phyloP scores from a whole-genome alignment of 2,113 vertebrate species.

The Bujurquina vittata region DNA sequence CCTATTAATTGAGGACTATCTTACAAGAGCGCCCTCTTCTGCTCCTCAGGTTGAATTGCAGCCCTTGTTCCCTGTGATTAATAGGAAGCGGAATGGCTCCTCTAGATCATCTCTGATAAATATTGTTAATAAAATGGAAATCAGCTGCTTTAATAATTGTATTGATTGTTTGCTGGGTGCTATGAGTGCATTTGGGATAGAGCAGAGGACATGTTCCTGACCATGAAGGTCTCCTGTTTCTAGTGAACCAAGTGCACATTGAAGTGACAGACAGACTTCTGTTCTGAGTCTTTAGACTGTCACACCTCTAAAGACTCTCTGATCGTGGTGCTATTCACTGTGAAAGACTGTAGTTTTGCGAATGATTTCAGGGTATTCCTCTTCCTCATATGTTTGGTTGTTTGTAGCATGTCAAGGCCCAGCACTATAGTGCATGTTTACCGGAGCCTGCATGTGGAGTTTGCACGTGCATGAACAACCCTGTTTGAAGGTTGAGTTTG shows the following conservation, averaged over 20 bases:
- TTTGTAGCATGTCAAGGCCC: neutral
- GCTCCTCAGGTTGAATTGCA: neutral
- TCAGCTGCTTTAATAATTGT: neutral
- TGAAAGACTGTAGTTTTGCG: constrained; percentile 15
- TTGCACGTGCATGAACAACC: constrained; percentile 45
- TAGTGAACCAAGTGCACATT: constrained; percentile 51
- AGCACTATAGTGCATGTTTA: constrained; percentile 44
- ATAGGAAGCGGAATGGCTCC: neutral
- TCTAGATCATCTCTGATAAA: neutral
- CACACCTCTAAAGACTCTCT: constrained; percentile 23
- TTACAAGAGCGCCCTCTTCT: neutral
- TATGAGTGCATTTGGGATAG: neutral
- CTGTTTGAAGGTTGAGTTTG: neutral
- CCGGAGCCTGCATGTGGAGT: constrained; percentile 44
- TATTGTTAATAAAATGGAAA: neutral
- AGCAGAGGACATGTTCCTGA: constrained; percentile 11
- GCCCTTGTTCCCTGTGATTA: neutral
- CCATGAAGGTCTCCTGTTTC: constrained; percentile 17
- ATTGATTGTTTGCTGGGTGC: constrained; percentile 1
- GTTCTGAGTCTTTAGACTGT: constrained; percentile 19
- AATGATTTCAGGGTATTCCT: constrained; percentile 22
- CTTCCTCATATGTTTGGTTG: neutral
- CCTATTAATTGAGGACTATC: neutral
- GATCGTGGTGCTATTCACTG: neutral
- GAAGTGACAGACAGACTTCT: constrained; percentile 51